phyloP scores from a whole-genome alignment of 2,797 vertebrate genomes.

The Paramormyrops hopkinsi region DNA sequence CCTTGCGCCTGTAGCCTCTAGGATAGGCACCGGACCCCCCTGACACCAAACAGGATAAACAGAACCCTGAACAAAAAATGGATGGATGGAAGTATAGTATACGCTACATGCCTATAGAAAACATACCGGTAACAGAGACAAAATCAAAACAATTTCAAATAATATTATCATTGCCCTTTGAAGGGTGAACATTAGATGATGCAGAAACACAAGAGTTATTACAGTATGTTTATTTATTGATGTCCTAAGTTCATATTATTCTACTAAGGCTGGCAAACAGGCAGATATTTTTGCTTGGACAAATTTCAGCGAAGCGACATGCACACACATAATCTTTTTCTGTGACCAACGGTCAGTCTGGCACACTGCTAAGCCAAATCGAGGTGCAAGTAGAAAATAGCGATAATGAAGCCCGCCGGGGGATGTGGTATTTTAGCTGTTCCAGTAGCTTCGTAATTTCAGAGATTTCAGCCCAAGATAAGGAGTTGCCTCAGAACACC shows the following conservation, averaged over 20 bases:
- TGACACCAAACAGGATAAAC: not conserved
- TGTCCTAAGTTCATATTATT: constrained; percentile 3
- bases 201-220: constrained; percentile 1
- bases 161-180: not conserved
- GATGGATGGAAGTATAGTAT: not conserved
- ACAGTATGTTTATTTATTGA: constrained; percentile 15
- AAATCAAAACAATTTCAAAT: not conserved
- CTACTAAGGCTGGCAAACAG: not conserved
- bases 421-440: not conserved
- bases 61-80: not conserved
- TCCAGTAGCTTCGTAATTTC: not conserved
- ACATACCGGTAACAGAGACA: not conserved
- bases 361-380: constrained; percentile 5
- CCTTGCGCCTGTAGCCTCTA: not conserved
- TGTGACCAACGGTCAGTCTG: not conserved
- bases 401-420: not conserved
- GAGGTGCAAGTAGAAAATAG: not conserved
- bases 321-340: not conserved
- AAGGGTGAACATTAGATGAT: not conserved
- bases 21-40: not conserved
- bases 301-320: not conserved
- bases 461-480: not conserved
- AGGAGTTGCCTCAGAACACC: not conserved
- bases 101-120: not conserved
- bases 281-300: constrained; percentile 2